Percentiles rank a stretch among this genome's conserved stretches.
These are phyloP conservation scores for Phrynocephalus forsythii DNA, from an alignment of 2,797 vertebrate genomes.

Conservation along the genomic window DNA sequence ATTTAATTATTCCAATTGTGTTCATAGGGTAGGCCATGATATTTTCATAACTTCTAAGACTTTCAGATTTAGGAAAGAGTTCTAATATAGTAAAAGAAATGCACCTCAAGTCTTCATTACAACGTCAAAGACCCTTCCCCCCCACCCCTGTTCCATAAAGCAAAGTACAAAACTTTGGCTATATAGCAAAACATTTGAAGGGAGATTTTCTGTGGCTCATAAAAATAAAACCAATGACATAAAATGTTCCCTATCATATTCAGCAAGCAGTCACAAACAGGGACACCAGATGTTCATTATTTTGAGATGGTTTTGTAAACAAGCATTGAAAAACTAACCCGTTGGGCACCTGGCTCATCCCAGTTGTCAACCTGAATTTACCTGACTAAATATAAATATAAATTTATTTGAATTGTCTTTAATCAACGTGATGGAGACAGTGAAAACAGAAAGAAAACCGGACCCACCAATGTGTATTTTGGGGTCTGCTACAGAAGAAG, in stretches of 20 bases:
- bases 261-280: conserved; percentile 42
- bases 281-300: conserved; percentile 41
- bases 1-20: background rate
- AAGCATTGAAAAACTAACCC: conserved; percentile 42
- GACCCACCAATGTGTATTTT: no score
- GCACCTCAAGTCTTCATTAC: conserved; percentile 52
- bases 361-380: background rate
- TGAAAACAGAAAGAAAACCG: background rate
- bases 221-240: conserved; percentile 54
- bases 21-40: background rate
- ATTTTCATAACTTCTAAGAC: conserved; percentile 40
- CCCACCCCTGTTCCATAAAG: conserved; percentile 43
- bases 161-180: conserved; percentile 59
- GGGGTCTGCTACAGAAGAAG: no score
- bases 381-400: conserved; percentile 13
- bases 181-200: conserved; percentile 41
- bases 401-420: background rate
- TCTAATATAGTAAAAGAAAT: conserved; percentile 45
- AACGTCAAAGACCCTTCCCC: conserved; percentile 38
- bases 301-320: conserved; percentile 41
- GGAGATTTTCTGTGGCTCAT: conserved; percentile 56
- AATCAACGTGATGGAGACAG: background rate
- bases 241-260: conserved; percentile 33
- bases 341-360: conserved; percentile 28
- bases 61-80: background rate